Evolutionary conservation across 2,888 invertebrate genomes (phyloP), one percentile per base, ranked within the genome.

Genomic region (Epinotia bilunana): DNA sequence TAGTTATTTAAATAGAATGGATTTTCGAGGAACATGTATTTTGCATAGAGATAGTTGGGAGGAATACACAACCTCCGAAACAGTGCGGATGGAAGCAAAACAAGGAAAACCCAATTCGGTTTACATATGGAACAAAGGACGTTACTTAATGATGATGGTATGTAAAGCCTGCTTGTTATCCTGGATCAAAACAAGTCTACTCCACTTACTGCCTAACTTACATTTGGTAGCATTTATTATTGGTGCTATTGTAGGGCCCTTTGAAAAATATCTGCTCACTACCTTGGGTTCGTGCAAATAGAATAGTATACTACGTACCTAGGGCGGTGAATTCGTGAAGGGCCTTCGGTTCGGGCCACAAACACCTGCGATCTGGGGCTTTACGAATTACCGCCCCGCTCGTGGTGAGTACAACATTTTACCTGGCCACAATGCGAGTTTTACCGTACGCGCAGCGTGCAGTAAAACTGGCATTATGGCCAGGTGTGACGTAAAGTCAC

Each of bases 91-190:
- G 28, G 39, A 68, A 57, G 5, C 55, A 18, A 68, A 20, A 57
- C 57, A 68, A 57, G 68, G 57, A 39, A 55, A 33, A 11, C 9
- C 33, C 33, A n/a, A 43, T 20, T 6, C 7, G 7, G 33, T 63
- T 23, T 63, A 20, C 12, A 23, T 43, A 46, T 33, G 53, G 39
- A 57, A 39, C 43, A 57, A 57, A 68, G 68, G 57, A 68, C 20
- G 57, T 57, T 68, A n/a, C n/a, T n/a, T n/a, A 57, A 68, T 68
- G 68, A 39, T 53, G 28, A 3, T 16, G n/a, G n/a, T n/a, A 33
- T 6, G 2, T n/a, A 16, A 3, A 53, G 13, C 9, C 39, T 2
- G 68, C 68, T 68, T 43, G 68, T 68, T 68, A 68, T 57, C 68
- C 57, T 43, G 39, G 39, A 28, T 68, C 57, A 68, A 58, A 57